Evolutionary conservation across 2,797 vertebrate genomes (phyloP).

Genomic region (Heliangelus exortis): DNA sequence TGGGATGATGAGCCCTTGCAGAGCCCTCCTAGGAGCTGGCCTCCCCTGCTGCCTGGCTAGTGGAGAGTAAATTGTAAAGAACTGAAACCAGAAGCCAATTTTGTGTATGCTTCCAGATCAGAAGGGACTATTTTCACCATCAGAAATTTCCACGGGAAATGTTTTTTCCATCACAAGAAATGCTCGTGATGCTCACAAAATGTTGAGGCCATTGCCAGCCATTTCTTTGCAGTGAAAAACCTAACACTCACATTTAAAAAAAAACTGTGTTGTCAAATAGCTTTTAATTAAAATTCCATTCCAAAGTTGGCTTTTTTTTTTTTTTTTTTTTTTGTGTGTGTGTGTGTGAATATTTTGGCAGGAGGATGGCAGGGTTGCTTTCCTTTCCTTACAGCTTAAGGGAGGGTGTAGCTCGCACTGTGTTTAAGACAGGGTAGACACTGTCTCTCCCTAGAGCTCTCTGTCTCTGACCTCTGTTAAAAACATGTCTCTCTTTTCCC

Average conservation of each 20-base stretch:
- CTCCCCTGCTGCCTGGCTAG: neutral
- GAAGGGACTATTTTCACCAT: neutral
- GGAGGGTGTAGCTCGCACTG: neutral
- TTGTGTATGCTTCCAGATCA: neutral
- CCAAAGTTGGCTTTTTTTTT: neutral
- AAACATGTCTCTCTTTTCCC: neutral
- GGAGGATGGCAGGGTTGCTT: no score
- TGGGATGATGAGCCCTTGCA: neutral
- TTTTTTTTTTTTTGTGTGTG: no score
- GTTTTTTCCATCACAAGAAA: neutral
- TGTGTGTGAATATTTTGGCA: neutral
- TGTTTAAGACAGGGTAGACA: neutral
- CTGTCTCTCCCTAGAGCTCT: neutral
- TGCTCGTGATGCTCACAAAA: neutral
- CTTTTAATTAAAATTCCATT: neutral
- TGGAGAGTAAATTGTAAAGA: neutral
- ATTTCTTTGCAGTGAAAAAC: neutral
- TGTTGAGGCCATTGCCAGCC: fast-evolving
- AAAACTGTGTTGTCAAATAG: neutral
- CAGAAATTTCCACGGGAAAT: neutral
- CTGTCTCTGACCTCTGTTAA: neutral
- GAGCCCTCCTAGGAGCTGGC: neutral
- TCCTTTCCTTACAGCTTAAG: neutral
- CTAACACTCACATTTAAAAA: neutral
- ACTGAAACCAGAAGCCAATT: neutral